Percentiles rank a stretch among this genome's conserved stretches.
phyloP scores from a whole-genome alignment of 1,140 invertebrate genomes.

The Formica exsecta region DNA sequence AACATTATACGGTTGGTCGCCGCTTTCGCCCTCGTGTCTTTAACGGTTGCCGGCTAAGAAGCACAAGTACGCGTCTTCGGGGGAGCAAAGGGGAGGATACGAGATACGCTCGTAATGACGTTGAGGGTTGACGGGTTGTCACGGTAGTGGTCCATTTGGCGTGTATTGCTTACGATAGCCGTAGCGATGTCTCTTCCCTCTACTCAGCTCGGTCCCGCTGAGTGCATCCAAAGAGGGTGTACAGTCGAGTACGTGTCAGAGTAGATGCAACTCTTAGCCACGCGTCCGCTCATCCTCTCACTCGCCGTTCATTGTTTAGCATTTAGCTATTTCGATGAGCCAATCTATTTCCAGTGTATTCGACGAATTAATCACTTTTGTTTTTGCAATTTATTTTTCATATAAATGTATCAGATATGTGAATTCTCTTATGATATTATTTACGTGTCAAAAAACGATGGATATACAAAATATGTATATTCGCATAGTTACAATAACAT shows the following conservation, averaged over 20 bases:
- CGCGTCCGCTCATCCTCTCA: conserved; percentile 43
- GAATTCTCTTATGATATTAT: too few species aligned
- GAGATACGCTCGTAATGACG: conserved; percentile 64
- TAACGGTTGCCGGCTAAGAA: conserved; percentile 54
- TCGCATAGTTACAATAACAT: conserved; percentile 1
- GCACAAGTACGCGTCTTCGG: conserved; percentile 67
- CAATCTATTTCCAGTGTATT: conserved; percentile 76
- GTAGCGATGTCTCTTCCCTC: conserved; percentile 25
- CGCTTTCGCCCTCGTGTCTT: conserved; percentile 64
- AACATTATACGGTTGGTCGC: conserved; percentile 77
- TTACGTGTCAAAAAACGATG: not conserved
- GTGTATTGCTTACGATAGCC: conserved; percentile 63
- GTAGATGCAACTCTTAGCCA: conserved; percentile 43
- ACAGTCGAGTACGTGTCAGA: conserved; percentile 63
- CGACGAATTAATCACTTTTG: conserved; percentile 22
- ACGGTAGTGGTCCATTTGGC: conserved; percentile 72
- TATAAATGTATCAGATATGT: not conserved
- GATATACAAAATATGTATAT: not conserved
- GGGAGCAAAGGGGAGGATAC: not conserved
- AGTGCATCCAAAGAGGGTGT: conserved; percentile 59
- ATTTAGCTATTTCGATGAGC: conserved; percentile 81
- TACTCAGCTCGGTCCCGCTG: conserved; percentile 43
- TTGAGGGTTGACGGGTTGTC: conserved; percentile 75
- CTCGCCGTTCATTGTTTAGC: conserved; percentile 77
- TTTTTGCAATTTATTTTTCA: not conserved